Percentiles rank a stretch among this genome's conserved stretches.
Conservation (phyloP, 2,113 vertebrate genomes). For the Verasper variegatus region DNA sequence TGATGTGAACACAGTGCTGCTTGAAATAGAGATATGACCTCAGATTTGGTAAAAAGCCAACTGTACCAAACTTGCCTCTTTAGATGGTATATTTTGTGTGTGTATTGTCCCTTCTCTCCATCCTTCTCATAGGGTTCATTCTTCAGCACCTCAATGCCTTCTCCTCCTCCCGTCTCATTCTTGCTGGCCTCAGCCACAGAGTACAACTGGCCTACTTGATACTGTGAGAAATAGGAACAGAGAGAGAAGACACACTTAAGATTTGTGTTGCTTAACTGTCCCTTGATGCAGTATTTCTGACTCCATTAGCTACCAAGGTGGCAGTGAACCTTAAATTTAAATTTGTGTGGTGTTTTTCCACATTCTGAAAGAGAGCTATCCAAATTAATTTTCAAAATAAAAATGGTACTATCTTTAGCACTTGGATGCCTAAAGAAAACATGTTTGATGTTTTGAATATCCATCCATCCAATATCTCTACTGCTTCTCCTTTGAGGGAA, state of each 20-base stretch:
- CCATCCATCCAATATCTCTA: too few species aligned
- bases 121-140: conserved; percentile 96
- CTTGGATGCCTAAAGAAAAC: too few species aligned
- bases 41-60: too few species aligned
- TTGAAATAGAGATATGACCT: background rate
- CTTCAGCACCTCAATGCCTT: conserved; percentile 96
- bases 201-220: conserved; percentile 96
- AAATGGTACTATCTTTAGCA: too few species aligned
- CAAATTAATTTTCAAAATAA: too few species aligned
- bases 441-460: background rate
- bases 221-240: conserved; percentile 77
- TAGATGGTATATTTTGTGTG: conserved; percentile 97
- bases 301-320: background rate
- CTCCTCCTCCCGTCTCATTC: conserved; percentile 96
- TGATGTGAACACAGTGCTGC: background rate
- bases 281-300: background rate
- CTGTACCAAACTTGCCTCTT: conserved; percentile 80
- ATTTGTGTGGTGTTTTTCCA: background rate
- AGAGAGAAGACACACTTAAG: background rate
- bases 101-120: conserved; percentile 95
- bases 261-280: background rate
- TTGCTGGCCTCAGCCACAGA: conserved; percentile 98
- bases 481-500: too few species aligned
- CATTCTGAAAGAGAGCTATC: too few species aligned
- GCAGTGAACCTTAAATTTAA: background rate